Evolutionary conservation across 2,888 invertebrate genomes (phyloP), one percentile per base, ranked within the genome.

Genomic region (Dynastes grantii): DNA sequence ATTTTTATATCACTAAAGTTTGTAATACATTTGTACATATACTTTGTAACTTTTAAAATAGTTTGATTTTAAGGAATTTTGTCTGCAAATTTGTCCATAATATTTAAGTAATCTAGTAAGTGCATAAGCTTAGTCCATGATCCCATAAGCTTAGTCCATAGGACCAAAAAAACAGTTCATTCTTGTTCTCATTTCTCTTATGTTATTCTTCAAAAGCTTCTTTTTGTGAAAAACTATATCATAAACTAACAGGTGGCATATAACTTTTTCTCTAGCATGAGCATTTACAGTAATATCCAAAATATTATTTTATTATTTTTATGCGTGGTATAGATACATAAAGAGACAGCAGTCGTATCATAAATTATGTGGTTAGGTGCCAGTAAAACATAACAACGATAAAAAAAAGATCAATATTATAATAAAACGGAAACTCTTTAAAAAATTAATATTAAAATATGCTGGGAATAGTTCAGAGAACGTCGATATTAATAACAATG

Each of bases 251-350:
- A 58, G 27, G 55, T 58, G 55, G 16, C 8, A 58, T 22, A 58
- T 58, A 58, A 58, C 8, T 58, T 58, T 16, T 55, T 55, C 6
- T 53, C n/a, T 58, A 58, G 8, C 55, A n/a, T 58, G n/a, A 58
- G 27, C 22, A 58, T 58, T 58, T 58, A 8, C n/a, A 58, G 27
- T 58, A 22, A 8, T 58, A 4, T 58, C 0, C 55, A 22, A 58
- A 58, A 58, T 58, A 58, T n/a, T 53, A 16, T 58, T 27, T 58
- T 22, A 58, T 58, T 58, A 58, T 58, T 58, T 58, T 58, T 58
- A 58, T 8, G 55, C 22, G 5, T 22, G 55, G 55, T 9, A 58
- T 58, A 4, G 8, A 5, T 22, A 58, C 16, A 58, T 45, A 58
- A 58, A 58, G 22, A 58, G 53, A 5, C 32, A 37, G 22, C 22